Base-by-base conservation (phyloP, 2,888 invertebrate genomes). In the Polyploca ridens region DNA sequence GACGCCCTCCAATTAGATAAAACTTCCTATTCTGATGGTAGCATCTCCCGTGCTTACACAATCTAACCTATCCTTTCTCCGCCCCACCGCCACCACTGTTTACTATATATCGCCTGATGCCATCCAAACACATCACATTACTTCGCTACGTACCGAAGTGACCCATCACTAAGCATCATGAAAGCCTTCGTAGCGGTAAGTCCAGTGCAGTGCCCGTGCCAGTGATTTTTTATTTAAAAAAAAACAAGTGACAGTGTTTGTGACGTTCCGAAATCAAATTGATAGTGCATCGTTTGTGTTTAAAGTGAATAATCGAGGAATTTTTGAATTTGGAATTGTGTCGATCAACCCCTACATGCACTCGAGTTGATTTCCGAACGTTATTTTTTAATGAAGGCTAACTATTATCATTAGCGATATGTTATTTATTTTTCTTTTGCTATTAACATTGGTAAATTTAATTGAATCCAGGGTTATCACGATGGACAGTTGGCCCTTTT, bases 161-260 rank as follows among this genome's bases (percentile, higher is more conserved):
- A 91, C 90, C 90, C 88, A 90, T 86, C 88, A 90, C 87, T 87
- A 90, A 86, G 83, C 92, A 93, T 70, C 91, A 94, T 94, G 94
- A 94, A 89, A 89, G 89, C 93, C 91, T 94, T 92, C 91, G 91
- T 91, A 89, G 93, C 94, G 94, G 94, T 94, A 92, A 94, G 93
- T 94, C 81, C 75, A 88, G 90, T 89, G 89, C 72, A 74, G 83
- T 86, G 87, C 72, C 72, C 74, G 87, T 85, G 84, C 66, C 74
- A 81, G 85, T 85, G 84, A 74, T 74, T 71, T 69, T 72, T 72
- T 63, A 71, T 49, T 68, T 67, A 66, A 69, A 75, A 72, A 76
- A 71, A 68, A 69, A 73, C 72, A 80, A 89, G 88, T 89, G 89
- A 54, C 54, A 89, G 90, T 90, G 90, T 78, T 71, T 81, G 89